Evolutionary conservation across 37 sponge, comb jelly and placozoan species (phyloP).

Genomic region (Petrosia ficiformis): DNA sequence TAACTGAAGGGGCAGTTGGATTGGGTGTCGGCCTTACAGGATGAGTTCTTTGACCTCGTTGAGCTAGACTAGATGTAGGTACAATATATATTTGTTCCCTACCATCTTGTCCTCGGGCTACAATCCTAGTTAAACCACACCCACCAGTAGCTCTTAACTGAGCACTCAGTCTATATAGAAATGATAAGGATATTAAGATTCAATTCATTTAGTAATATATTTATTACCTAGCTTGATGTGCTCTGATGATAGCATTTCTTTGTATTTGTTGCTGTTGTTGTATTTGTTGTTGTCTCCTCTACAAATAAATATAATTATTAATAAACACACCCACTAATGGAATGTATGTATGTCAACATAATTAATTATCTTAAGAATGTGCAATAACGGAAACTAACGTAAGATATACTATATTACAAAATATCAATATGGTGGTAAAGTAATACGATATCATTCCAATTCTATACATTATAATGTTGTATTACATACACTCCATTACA

Average conservation of each 20-base stretch:
- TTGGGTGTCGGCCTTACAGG: not conserved
- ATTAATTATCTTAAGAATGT: no score
- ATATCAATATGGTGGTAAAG: no score
- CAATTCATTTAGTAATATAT: no score
- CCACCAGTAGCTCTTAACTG: not conserved
- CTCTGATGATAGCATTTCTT: not conserved
- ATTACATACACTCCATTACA: no score
- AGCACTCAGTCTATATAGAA: not conserved
- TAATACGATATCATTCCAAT: no score
- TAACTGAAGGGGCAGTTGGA: not conserved
- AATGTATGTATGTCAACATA: no score
- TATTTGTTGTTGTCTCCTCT: not conserved
- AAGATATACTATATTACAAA: no score
- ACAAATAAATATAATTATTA: not conserved
- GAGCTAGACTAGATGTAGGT: not conserved
- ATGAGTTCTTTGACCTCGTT: not conserved
- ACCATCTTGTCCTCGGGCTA: not conserved
- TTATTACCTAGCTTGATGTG: not conserved
- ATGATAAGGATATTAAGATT: no score
- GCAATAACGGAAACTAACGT: no score
- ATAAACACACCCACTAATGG: no score
- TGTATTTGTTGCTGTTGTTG: not conserved
- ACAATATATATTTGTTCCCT: not conserved
- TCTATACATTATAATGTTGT: no score
- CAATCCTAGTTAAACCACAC: not conserved